Conservation (phyloP, 2,888 invertebrate species). For the Ochropleura plecta region DNA sequence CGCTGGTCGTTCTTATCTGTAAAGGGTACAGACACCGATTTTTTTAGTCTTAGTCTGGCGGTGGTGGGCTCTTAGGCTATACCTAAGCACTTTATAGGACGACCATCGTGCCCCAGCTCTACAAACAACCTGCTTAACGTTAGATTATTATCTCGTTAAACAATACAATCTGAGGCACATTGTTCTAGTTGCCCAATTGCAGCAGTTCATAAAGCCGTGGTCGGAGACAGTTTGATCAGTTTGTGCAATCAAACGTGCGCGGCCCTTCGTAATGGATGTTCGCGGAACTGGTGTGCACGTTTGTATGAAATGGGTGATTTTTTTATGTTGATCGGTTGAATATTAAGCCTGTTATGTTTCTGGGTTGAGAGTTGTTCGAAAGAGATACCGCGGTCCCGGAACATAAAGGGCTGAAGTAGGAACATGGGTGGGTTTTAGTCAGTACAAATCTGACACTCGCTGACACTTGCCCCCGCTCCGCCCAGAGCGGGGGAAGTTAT, state of each 20-base stretch:
- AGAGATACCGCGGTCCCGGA: too few relatives aligned
- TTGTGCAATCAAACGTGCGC: constrained; percentile 58
- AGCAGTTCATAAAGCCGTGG: constrained; percentile 21
- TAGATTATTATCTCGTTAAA: constrained; percentile 22
- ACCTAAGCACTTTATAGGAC: too few relatives aligned
- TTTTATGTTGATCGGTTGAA: background rate
- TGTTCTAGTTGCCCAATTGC: constrained; percentile 51
- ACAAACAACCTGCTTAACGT: constrained; percentile 23
- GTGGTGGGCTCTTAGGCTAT: too few relatives aligned
- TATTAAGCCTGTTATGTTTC: background rate
- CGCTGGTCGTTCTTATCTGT: background rate
- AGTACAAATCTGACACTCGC: too few relatives aligned
- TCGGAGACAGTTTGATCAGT: constrained; percentile 33
- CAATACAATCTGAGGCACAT: constrained; percentile 26
- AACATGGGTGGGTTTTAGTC: too few relatives aligned
- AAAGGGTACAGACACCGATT: background rate
- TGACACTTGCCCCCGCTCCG: too few relatives aligned
- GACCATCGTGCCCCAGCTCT: background rate
- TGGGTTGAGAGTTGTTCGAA: too few relatives aligned
- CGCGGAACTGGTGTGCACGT: constrained; percentile 23
- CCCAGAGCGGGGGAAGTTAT: too few relatives aligned
- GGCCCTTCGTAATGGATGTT: constrained; percentile 51
- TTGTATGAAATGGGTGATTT: background rate
- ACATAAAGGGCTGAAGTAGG: too few relatives aligned
- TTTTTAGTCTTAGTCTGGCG: background rate